Conservation (phyloP, 2,797 vertebrate genomes). For the Macropus fuliginosus region DNA sequence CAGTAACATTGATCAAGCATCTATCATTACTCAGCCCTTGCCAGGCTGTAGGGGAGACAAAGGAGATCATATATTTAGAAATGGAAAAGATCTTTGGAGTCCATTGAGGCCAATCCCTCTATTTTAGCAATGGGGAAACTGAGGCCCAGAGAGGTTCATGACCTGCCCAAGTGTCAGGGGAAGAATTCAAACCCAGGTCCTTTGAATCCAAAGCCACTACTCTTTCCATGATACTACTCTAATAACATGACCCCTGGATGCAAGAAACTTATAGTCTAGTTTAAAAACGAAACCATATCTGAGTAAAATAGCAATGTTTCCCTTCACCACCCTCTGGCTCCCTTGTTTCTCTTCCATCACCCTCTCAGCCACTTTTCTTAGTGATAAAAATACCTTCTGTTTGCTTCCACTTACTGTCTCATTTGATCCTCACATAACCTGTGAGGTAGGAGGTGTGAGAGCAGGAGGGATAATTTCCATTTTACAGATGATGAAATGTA, state of each 20-base stretch:
- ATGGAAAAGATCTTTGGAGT: neutral
- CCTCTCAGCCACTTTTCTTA: too few species aligned
- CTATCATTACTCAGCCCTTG: neutral
- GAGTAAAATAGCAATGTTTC: too few species aligned
- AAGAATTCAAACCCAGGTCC: neutral
- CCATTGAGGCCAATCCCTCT: neutral
- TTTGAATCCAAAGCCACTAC: neutral
- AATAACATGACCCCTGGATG: neutral
- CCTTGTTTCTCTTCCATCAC: too few species aligned
- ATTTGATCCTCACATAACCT: too few species aligned
- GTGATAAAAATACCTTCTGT: too few species aligned
- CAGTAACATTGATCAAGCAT: neutral
- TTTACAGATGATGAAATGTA: too few species aligned
- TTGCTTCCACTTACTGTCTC: too few species aligned
- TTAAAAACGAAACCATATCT: neutral
- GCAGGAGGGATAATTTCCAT: too few species aligned
- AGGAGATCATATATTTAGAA: neutral
- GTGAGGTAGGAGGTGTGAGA: too few species aligned
- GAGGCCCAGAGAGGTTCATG: neutral
- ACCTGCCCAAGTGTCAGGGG: neutral
- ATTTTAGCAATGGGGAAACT: neutral
- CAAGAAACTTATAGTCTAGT: neutral
- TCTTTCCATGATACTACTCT: neutral
- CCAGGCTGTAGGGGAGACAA: too few species aligned
- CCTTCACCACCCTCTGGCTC: too few species aligned